Evolutionary conservation across 2,113 vertebrate genomes (phyloP), one percentile per base, ranked within the genome.

Genomic region (Hippocampus zosterae): DNA sequence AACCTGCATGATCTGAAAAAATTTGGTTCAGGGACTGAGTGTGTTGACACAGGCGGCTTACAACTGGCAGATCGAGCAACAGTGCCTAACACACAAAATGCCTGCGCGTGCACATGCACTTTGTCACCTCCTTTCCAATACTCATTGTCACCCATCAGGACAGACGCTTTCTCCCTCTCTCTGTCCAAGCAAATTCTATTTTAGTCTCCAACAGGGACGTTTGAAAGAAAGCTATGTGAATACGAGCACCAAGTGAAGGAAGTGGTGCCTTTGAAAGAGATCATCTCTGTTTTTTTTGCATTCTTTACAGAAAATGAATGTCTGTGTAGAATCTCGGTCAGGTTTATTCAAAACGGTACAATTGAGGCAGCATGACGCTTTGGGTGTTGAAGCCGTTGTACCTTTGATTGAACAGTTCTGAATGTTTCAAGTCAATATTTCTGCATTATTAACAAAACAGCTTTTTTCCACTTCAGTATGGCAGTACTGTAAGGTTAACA

Each of bases 111-210:
- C 76, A 86, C 72, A 79, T 69, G 79, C 71, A 73, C 80, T 57
- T 61, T 59, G 57, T 67, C 44, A 29, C 19, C 56, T 40, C 48
- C 67, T 65, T 70, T 61, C 33, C 67, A 67, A 74, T 69, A 63
- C 62, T 56, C 75, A 61, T 84, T 82, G 79, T 86, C 78, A 80
- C 78, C 84, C 78, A 81, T 71, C 71, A 75, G 68, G 76, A 83
- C 86, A 85, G 80, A 84, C 73, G 75, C 83, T 82, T 72, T 73
- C 71, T 67, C 73, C 67, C 77, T 83, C 69, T 87, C 79, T 79
- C 67, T 72, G 68, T 77, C 76, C 73, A 84, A 81, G 81, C 69
- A 74, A 83, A 79, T 83, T 75, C 79, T 73, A 68, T 80, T 87
- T 88, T 73, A 79, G 76, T 68, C 64, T 46, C 29, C 69, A 74